Base-by-base conservation (phyloP, 2,797 vertebrate species). In the Typhlichthys eigenmanni region DNA sequence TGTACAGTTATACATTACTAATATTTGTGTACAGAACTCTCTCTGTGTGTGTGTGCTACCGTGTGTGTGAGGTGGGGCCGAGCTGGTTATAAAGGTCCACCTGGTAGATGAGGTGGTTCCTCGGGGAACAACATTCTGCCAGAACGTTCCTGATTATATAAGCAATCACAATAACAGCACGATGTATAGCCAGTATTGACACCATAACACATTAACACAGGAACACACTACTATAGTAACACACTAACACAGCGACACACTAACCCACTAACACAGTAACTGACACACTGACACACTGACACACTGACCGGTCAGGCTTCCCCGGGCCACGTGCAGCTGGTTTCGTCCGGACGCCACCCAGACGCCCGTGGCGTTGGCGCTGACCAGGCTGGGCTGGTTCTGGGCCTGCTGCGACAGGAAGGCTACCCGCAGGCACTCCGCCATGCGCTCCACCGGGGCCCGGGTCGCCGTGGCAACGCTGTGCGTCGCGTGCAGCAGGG, bases 321-420 rank as follows among this genome's bases (percentile, higher is more conserved):
- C 97, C 96, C 59, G 95, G 58, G 97, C 95, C 62, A 98, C 94
- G 13, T 99, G 97, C 71, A 99, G 93, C 75, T 96, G 95, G 1
- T 98, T 98, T 76, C 95, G 94, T 68, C 96, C 96, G 0, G 97
- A 98, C 13, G 96, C 97, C 14, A 99, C 95, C 97, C 97, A 99
- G 62, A 99, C 93, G 0, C 96, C 97, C 0, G 88, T 93, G 74
- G 72, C 55, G 69, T 92, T 98, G 74, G 95, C 92, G 2, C 95
- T 95, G 0, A 98, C 92, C 12, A 98, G 93, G 68, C 93, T 95
- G 0, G 96, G 96, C 71, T 98, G 97, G 79, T 94, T 95, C 81
- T 95, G 96, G 0, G 95, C 93, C 80, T 95, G 95, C 92, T 97
- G 96, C 0, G 96, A 96, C 91, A 97, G 94, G 80, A 98, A 98